Evolutionary conservation across 2,797 vertebrate species (phyloP).

Genomic region (Tamandua tetradactyla): DNA sequence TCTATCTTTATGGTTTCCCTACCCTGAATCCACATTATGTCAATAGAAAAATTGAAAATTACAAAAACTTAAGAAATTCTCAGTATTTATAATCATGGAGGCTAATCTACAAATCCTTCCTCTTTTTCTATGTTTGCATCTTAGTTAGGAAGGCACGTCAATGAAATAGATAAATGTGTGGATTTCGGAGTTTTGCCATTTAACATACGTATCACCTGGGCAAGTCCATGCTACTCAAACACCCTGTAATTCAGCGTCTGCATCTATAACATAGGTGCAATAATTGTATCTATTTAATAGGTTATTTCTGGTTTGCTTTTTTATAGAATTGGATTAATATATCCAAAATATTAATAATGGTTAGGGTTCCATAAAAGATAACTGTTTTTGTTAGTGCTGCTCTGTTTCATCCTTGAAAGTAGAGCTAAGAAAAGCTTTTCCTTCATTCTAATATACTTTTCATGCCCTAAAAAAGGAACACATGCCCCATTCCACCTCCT

Average conservation of each 20-base stretch:
- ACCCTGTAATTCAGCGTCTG: not conserved
- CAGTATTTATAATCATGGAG: not conserved
- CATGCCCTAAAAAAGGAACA: not conserved
- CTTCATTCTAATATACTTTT: not conserved
- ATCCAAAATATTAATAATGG: not conserved
- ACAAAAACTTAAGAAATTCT: not conserved
- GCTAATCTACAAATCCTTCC: not conserved
- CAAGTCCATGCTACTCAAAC: not conserved
- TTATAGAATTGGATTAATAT: not conserved
- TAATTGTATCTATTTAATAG: not conserved
- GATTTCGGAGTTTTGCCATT: not conserved
- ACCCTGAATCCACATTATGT: not conserved
- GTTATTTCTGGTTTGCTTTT: not conserved
- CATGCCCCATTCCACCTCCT: accelerated
- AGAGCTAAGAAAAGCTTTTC: not conserved
- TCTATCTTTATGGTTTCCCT: not conserved
- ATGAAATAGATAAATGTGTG: not conserved
- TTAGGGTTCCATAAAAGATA: not conserved
- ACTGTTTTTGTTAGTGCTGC: not conserved
- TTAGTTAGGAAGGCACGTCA: not conserved
- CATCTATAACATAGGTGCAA: not conserved
- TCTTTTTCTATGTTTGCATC: not conserved
- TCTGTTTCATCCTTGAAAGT: not conserved
- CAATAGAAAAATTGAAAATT: not conserved
- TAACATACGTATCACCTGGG: not conserved